Conservation (phyloP, 1,140 invertebrate genomes). For the Eurosta solidaginis region DNA sequence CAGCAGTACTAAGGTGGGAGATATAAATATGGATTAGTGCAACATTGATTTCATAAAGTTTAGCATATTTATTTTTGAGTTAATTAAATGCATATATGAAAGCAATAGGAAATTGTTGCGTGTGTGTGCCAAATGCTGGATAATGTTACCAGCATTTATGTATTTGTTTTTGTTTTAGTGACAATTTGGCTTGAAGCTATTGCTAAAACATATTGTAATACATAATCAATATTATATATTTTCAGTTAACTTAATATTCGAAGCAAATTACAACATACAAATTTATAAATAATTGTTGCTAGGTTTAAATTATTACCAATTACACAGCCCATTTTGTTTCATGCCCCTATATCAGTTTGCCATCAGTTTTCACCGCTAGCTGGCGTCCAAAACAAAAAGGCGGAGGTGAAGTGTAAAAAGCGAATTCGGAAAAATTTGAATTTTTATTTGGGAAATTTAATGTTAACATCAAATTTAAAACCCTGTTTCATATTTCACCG, state of each 20-base stretch:
- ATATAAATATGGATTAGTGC: constrained; percentile 34
- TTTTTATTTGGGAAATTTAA: no score
- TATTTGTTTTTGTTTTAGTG: not conserved
- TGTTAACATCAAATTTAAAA: no score
- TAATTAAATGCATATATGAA: not conserved
- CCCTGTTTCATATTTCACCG: no score
- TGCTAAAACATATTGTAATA: not conserved
- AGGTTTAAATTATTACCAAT: no score
- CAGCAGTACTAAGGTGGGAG: constrained; percentile 26
- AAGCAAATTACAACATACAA: not conserved
- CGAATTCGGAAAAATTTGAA: no score
- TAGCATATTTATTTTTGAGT: not conserved
- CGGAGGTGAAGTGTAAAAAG: no score
- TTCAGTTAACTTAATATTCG: not conserved
- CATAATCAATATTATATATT: not conserved
- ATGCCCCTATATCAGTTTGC: no score
- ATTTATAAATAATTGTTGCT: constrained; percentile 20
- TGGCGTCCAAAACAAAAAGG: no score
- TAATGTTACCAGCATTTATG: not conserved
- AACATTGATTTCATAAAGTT: not conserved
- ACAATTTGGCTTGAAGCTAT: not conserved
- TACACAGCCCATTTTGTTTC: no score
- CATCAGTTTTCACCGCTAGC: no score
- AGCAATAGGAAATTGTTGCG: constrained; percentile 3
- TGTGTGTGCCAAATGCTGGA: constrained; percentile 5